These are phyloP conservation scores for Lipophrys pholis DNA, from an alignment of 2,113 vertebrate genomes.

Conservation along the genomic window DNA sequence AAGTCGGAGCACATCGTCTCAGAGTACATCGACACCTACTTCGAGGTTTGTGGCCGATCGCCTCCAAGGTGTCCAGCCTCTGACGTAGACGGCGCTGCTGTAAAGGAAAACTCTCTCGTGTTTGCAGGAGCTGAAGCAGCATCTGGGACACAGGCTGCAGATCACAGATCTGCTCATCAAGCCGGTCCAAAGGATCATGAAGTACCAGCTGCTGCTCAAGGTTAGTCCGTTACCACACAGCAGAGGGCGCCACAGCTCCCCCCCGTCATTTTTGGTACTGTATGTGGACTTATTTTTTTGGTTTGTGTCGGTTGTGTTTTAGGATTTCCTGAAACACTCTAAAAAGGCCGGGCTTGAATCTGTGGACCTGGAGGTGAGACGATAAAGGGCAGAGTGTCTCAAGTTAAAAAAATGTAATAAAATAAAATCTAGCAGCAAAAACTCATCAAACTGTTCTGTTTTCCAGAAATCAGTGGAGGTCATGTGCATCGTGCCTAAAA, in stretches of 20 bases:
- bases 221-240: constrained; percentile 72
- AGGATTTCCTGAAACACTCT: constrained; percentile 97
- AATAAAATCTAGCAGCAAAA: background rate
- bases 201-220: constrained; percentile 98
- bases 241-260: constrained; percentile 31
- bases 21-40: constrained; percentile 98
- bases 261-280: no score
- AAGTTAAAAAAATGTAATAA: background rate
- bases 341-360: constrained; percentile 95
- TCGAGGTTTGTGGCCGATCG: constrained; percentile 87
- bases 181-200: constrained; percentile 98
- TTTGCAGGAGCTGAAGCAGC: constrained; percentile 92
- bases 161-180: constrained; percentile 96
- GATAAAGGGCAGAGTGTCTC: background rate
- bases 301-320: constrained; percentile 21
- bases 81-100: background rate
- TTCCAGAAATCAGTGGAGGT: constrained; percentile 96
- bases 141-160: constrained; percentile 91
- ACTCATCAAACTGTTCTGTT: background rate
- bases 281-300: no score
- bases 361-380: constrained; percentile 90
- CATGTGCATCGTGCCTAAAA: constrained; percentile 97
- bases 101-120: constrained; percentile 2
- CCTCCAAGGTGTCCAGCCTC: background rate
- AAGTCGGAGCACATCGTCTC: constrained; percentile 98